phyloP scores from a whole-genome alignment of 2,888 invertebrate genomes.

The Trilocha varians region DNA sequence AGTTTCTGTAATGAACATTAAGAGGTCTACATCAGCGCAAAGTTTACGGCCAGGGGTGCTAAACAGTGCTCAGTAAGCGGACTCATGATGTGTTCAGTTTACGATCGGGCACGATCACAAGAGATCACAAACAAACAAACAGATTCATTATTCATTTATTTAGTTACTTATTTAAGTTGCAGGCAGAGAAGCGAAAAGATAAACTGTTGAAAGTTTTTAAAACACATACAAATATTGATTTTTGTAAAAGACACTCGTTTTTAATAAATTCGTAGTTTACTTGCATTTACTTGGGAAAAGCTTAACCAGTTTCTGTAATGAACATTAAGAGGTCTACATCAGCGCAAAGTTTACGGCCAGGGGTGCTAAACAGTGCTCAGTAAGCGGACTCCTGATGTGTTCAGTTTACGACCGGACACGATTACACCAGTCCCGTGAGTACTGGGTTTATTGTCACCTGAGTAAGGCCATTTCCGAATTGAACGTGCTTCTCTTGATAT shows the following conservation, averaged over 20 bases:
- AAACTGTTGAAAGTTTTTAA: no score
- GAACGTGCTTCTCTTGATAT: conserved; percentile 16
- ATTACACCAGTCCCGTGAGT: conserved; percentile 39
- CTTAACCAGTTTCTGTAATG: background rate
- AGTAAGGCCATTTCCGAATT: conserved; percentile 54
- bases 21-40: background rate
- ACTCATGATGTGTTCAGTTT: conserved; percentile 44
- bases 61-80: conserved; percentile 45
- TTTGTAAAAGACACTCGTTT: no score
- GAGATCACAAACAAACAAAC: no score
- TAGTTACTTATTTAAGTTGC: no score
- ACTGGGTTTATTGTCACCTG: conserved; percentile 59
- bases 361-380: conserved; percentile 37
- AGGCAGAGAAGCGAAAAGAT: no score
- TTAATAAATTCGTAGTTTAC: background rate
- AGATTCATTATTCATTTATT: no score
- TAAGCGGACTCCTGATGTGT: conserved; percentile 47
- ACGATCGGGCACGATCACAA: conserved; percentile 49
- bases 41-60: conserved; percentile 20
- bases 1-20: background rate
- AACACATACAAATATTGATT: no score
- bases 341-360: conserved; percentile 2
- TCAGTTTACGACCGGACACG: conserved; percentile 51
- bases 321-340: background rate
- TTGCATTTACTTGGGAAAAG: background rate